Base-by-base conservation (phyloP, 1,140 invertebrate genomes). In the Drosophila yakuba region DNA sequence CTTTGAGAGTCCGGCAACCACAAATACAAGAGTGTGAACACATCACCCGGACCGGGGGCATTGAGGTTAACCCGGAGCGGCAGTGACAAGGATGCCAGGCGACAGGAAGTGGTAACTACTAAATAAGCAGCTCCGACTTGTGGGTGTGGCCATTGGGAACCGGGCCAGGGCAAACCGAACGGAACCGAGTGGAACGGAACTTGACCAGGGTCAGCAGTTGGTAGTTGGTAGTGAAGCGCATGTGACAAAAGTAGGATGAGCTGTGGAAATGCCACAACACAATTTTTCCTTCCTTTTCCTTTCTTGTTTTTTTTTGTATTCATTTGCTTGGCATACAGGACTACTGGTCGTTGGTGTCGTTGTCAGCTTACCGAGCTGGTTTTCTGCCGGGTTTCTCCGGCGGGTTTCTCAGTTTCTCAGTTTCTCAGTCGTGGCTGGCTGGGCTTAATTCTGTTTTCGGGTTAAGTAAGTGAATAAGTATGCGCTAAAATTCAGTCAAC, bases 401-500 rank as follows among this genome's bases (percentile, higher is more conserved):
- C 28, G 48, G 48, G 48, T 17, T 51, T 51, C 48, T 35, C 48
- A 51, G 48, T n/a, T 17, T 20, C 20, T 20, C 20, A 20, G 48
- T 17, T 35, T 51, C 48, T 35, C 48, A 51, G 48, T n/a, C 32
- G 41, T 56, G 50, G 50, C 50, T 56, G 67, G 51, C 12, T 71
- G 51, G 68, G 52, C 44, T 72, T 71, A 71, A 71, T 72, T 72
- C 54, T 71, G 68, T 74, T 74, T 60, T 68, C 59, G 73, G 78
- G 74, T 66, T 68, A 68, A 60, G 44, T 66, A 78, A 88, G 83
- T 85, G 83, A 88, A 82, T 78, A 85, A 84, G 81, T 85, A 86
- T 86, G 79, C 84, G 83, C 84, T 72, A 90, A 88, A 76, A 89
- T 78, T 84, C 84, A 88, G 80, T 90, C 84, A 90, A 90, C 80